These are phyloP conservation scores for Archaeoteleia sp. DNA, from an alignment of 2,888 invertebrate genomes.

Conservation along the genomic window DNA sequence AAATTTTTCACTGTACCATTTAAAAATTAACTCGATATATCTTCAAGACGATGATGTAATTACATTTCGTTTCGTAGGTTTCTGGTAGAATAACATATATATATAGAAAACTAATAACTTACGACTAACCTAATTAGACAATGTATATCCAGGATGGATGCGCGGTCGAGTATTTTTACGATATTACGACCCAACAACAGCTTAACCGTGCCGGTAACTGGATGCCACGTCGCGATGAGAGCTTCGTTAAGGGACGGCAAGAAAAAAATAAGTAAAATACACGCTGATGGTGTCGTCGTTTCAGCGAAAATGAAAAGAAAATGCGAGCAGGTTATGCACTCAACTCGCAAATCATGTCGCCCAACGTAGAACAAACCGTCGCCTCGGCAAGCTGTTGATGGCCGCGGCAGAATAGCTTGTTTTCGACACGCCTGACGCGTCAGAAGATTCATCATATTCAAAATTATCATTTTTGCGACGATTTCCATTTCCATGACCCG, in stretches of 20 bases:
- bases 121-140: slow-evolving; percentile 64
- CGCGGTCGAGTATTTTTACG: slow-evolving; percentile 57
- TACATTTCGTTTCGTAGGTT: too few species aligned
- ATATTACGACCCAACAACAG: slow-evolving; percentile 53
- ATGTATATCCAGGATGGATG: slow-evolving; percentile 60
- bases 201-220: slow-evolving; percentile 41
- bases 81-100: too few species aligned
- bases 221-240: slow-evolving; percentile 33
- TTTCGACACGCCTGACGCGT: slow-evolving; percentile 25
- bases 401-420: slow-evolving; percentile 25
- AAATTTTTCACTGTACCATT: too few species aligned
- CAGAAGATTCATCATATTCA: slow-evolving; percentile 22
- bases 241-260: slow-evolving; percentile 44
- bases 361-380: too few species aligned
- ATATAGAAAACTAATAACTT: slow-evolving; percentile 61
- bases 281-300: slow-evolving; percentile 22
- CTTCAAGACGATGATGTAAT: too few species aligned
- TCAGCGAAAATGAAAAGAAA: slow-evolving; percentile 46
- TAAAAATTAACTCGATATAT: too few species aligned
- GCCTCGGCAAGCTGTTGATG: slow-evolving; percentile 5
- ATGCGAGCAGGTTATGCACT: slow-evolving; percentile 37
- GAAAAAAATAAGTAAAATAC: slow-evolving; percentile 43
- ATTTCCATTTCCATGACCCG: slow-evolving; percentile 25
- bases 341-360: slow-evolving; percentile 46
- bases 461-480: slow-evolving; percentile 22